Evolutionary conservation across 1,140 invertebrate genomes (phyloP).

Genomic region (Heliconius himera): DNA sequence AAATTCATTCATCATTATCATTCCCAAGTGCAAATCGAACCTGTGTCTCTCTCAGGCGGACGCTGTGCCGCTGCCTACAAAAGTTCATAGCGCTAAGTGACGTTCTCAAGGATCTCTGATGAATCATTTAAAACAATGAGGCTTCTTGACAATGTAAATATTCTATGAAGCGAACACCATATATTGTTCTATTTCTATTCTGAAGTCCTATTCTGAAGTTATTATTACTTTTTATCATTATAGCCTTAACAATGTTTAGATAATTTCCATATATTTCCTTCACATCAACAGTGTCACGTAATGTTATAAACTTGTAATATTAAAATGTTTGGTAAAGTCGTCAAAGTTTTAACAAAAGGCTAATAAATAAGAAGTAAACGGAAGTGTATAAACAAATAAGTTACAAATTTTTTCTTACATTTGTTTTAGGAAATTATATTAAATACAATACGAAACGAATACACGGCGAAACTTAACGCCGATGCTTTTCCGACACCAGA

Average conservation of each 20-base stretch:
- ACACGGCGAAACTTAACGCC: too few species aligned
- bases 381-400: neutral
- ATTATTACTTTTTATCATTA: too few species aligned
- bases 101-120: too few species aligned
- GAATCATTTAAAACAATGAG: too few species aligned
- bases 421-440: neutral
- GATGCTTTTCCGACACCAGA: too few species aligned
- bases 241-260: neutral
- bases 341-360: neutral
- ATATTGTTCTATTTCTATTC: neutral
- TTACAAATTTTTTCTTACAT: neutral
- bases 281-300: neutral
- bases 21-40: too few species aligned
- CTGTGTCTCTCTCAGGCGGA: too few species aligned
- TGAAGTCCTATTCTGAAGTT: too few species aligned
- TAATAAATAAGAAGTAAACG: neutral
- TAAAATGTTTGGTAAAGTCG: neutral
- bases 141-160: too few species aligned
- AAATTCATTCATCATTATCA: too few species aligned
- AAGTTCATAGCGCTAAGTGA: too few species aligned
- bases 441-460: neutral
- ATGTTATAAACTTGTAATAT: neutral
- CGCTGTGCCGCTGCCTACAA: too few species aligned
- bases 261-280: neutral
- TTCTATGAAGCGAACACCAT: neutral